phyloP scores from a whole-genome alignment of 2,888 invertebrate genomes.

The Sericinus montela region DNA sequence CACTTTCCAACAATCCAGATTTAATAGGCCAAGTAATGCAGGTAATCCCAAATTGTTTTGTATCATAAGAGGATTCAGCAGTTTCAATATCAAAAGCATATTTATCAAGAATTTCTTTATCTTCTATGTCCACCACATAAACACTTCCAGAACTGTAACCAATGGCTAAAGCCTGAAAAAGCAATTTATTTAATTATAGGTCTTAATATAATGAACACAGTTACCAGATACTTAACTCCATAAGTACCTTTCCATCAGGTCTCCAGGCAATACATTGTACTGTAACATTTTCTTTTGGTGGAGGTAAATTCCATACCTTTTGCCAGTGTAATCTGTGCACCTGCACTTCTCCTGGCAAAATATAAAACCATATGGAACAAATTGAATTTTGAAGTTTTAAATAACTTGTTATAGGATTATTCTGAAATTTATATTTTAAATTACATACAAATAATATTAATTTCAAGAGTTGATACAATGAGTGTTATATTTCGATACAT shows the following conservation, averaged over 20 bases:
- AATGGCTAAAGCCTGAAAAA: conserved; percentile 81
- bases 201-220: conserved; percentile 34
- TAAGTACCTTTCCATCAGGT: conserved; percentile 92
- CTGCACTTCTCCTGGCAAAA: conserved; percentile 86
- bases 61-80: conserved; percentile 61
- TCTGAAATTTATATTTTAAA: no score
- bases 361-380: no score
- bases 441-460: no score
- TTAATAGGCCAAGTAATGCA: conserved; percentile 86
- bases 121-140: conserved; percentile 90
- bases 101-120: conserved; percentile 87
- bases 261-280: conserved; percentile 93
- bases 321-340: conserved; percentile 96
- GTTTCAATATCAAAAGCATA: conserved; percentile 66
- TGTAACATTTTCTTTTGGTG: conserved; percentile 86
- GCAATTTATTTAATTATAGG: conserved; percentile 23
- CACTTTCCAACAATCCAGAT: conserved; percentile 61
- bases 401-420: no score
- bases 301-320: conserved; percentile 90
- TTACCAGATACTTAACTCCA: neutral
- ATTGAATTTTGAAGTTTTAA: no score
- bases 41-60: conserved; percentile 81
- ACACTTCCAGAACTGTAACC: conserved; percentile 86
- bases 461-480: no score
- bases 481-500: no score